Base-by-base conservation (phyloP, 2,888 invertebrate genomes). In the Acanthosoma haemorrhoidale region DNA sequence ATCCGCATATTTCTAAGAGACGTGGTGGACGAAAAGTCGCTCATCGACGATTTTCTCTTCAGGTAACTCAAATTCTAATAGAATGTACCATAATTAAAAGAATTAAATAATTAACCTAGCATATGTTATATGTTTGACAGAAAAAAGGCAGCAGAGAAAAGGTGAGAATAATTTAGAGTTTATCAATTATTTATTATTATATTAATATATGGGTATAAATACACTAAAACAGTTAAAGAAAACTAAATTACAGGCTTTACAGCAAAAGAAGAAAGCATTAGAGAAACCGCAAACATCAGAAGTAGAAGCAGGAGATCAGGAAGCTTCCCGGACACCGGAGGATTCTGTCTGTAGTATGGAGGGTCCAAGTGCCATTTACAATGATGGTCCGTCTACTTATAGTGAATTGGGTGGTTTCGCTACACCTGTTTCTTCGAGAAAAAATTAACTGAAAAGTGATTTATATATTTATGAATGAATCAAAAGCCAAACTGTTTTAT, bases 1-100 rank as follows among this genome's bases (percentile, higher is more conserved):
- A 96, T 84, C 96, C 96, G 66, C 96, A 96, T 84, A 96, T 96
- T 81, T 93, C 92, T 77, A 96, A 96, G 82, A 85, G 94, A 69
- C 84, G 94, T 71, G 94, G 94, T n/a, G 94, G 94, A 13, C 84
- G 94, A 73, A 95, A 95, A 81, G 88, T 90, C 57, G 91, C 91
- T 38, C 92, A 92, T 79, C 82, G 92, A 76, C 84, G 92, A 76
- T 92, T 94, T 82, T 94, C 93, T 63, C 82, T 94, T 75, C 94
- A 94, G 88, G 91, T 91, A 51, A 69, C n/a, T 21, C n/a, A 16
- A 43, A 3, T 9, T 2, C 41, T 8, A 3, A 6, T 5, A 2
- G 13, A 2, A 11, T 3, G 21, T 4, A 11, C 11, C 8, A 25
- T 25, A 9, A 25, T 2, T 29, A 29, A 51, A 51, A 11, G n/a